Base-by-base conservation (phyloP, 2,113 vertebrate genomes). In the Phocoena phocoena region DNA sequence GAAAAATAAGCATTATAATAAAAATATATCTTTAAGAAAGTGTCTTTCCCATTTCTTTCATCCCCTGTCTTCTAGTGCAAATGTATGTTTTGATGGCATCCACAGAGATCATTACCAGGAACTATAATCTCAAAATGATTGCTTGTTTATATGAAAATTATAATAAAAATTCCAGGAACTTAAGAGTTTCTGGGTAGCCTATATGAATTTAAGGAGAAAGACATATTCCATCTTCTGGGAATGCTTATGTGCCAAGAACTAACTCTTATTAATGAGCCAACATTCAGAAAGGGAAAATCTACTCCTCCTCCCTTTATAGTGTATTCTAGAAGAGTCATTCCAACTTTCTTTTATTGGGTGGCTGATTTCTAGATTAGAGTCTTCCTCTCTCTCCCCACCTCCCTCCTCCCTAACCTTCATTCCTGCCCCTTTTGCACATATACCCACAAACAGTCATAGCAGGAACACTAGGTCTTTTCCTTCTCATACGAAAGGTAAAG, bases 1-100 rank as follows among this genome's bases (percentile, higher is more conserved):
- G 94, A 94, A 94, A 98, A 44, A 98, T 89, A 95, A 93, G 60
- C 76, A 90, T 83, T 98, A 98, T 98, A 95, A 94, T 97, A 98
- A 96, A 93, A 97, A 93, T 9, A 8, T 90, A 67, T 96, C 92
- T 38, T 31, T 96, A 91, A 96, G 70, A 97, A 98, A 97, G 87
- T 71, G 47, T 88, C 80, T 88, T 93, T 10, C 23, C 14, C 31
- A 93, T 95, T 92, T 96, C 79, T 97, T 93, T 50, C 23, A 73
- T 8, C 82, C 33, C 14, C 41, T 88, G n/a, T 90, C 58, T 92
- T 77, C 4, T 94, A 6, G 0, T 83, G 71, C 63, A 88, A 97
- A 84, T 81, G 67, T 3, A 79, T 87, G 70, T 97, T 98, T 97
- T 87, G 79, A 96, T 88, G 33, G 44, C 33, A 47, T 92, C 73